Evolutionary conservation across 2,797 vertebrate species (phyloP), one percentile per base, ranked within the genome.

Genomic region (Artibeus jamaicensis): DNA sequence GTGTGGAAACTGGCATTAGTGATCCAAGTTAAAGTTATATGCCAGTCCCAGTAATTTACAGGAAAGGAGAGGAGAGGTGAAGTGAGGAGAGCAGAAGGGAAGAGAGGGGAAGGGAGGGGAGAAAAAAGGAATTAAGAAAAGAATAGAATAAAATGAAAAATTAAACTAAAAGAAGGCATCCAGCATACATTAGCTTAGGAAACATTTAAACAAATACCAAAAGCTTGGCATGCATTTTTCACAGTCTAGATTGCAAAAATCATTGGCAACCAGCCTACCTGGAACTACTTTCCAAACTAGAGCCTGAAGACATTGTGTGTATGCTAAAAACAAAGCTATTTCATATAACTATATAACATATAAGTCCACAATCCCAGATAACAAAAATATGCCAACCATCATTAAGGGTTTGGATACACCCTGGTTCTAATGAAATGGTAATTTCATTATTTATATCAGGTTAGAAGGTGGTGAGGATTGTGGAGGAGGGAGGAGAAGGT

Each of bases 171-270:
- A 74, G 26, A 89, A 86, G 46, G 29, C 22, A 74, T 4, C n/a
- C 19, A 67, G n/a, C 18, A 86, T 44, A 37, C 78, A 50, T 77
- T 48, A 50, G 12, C 24, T 26, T 59, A 71, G 19, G 4, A 79
- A 53, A 76, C 55, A 34, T 74, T 39, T 78, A 70, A 67, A 21
- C 14, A 74, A 59, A 48, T 77, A 77, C 5, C 22, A 34, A 39
- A 96, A 65, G n/a, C 16, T 37, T 19, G 82, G 34, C 12, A 50
- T 91, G 16, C 0, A 46, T 10, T 76, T 77, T 88, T 89, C 9
- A 92, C 34, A 95, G 88, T 65, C 37, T 15, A 91, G 14, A 11
- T 93, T 32, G 32, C 26, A 93, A 19, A 82, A 93, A 78, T 85
- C 42, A 44, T 18, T 92, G 59, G 15, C 62, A 96, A 29, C 1